Evolutionary conservation across 2,113 vertebrate genomes (phyloP), one percentile per base, ranked within the genome.

Genomic region (Pangasianodon hypophthalmus): DNA sequence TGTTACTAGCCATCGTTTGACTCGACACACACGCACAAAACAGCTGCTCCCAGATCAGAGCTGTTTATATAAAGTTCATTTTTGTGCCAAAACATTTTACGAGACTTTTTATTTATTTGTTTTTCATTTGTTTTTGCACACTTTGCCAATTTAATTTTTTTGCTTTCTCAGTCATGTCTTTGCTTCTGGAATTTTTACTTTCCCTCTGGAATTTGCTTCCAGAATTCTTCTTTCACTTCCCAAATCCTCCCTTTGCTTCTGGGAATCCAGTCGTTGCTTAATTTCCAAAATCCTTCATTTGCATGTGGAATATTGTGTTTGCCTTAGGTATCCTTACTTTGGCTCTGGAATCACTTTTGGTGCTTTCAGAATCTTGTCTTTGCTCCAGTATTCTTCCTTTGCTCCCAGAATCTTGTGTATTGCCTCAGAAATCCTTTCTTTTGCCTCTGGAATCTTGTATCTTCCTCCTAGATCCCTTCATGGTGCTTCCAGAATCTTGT

Each of bases 1-100:
- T 88, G 87, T 88, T 60, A 2, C 75, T 79, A 10, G 37, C 86
- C 37, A 29, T 16, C 3, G 32, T 87, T 46, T 46, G 86, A 79
- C 48, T 87, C 11, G 0, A 46, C 44, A 48, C 58, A 46, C 60
- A 64, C 48, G 4, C 26, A 52, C 26, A 9, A n/a, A 19, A 14
- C 81, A 58, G 81, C 54, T 69, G 62, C 7, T 52, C 18, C 29
- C 6, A 69, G 18, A 73, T 48, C 64, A 54, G 26, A 73, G 29
- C 85, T 29, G 82, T 62, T 84, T 84, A 84, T 44, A 62, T 62
- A 62, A 58, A 56, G 19, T 84, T 58, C n/a, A 37, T 83, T 44
- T 62, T 84, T 13, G 21, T 26, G 56, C 82, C 82, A 62, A 50
- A 86, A 69, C 16, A 69, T 86, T 67, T 86, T 21, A 69, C 16